Conservation (phyloP, 2,888 invertebrate genomes). For the Apamea monoglypha region DNA sequence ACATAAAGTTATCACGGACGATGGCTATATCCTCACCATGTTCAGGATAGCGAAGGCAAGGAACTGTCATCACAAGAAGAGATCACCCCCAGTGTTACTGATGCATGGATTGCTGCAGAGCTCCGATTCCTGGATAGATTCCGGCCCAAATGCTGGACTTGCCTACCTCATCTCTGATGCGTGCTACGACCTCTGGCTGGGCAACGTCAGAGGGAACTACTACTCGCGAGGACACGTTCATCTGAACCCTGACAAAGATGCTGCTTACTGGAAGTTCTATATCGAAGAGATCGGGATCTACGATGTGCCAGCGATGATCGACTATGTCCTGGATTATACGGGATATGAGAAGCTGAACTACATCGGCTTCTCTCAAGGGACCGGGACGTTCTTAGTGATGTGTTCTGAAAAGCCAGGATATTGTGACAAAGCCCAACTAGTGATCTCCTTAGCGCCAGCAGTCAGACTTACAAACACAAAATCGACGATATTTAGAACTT, state of each 20-base stretch:
- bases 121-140: slow-evolving; percentile 80
- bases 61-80: slow-evolving; percentile 67
- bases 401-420: slow-evolving; percentile 91
- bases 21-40: slow-evolving; percentile 79
- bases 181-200: slow-evolving; percentile 72
- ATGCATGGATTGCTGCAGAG: slow-evolving; percentile 83
- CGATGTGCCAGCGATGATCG: slow-evolving; percentile 93
- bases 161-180: slow-evolving; percentile 72
- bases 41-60: slow-evolving; percentile 74
- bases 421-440: slow-evolving; percentile 91
- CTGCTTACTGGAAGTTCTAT: slow-evolving; percentile 72
- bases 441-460: slow-evolving; percentile 92
- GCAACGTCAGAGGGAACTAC: slow-evolving; percentile 78
- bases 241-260: slow-evolving; percentile 77
- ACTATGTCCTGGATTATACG: slow-evolving; percentile 78
- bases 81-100: slow-evolving; percentile 76
- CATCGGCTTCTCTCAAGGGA: slow-evolving; percentile 69
- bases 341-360: slow-evolving; percentile 74
- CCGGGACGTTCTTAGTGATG: slow-evolving; percentile 89
- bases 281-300: slow-evolving; percentile 89
- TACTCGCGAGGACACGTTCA: slow-evolving; percentile 88
- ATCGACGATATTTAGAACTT: slow-evolving; percentile 84
- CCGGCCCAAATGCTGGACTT: slow-evolving; percentile 76
- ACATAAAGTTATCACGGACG: slow-evolving; percentile 78
- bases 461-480: slow-evolving; percentile 84